Base-by-base conservation (phyloP, 2,888 invertebrate species). In the Cremastinae sp. region DNA sequence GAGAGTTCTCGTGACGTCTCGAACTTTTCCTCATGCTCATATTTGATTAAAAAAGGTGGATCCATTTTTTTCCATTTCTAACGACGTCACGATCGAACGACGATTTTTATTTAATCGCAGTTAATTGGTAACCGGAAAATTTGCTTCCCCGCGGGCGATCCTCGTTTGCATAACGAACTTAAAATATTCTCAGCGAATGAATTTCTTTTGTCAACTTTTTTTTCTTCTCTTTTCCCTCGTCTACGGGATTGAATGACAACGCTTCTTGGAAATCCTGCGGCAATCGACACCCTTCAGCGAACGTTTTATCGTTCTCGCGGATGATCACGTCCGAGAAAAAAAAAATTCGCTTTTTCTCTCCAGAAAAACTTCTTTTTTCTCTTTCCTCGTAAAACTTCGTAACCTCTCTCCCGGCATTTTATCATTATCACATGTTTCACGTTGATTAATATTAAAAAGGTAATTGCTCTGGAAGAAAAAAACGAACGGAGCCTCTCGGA, bases 51-150 rank as follows among this genome's bases (percentile, higher is more conserved):
- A 28, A 5, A 28, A 28, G 5, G 28, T 28, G 2, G 28, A 28
- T 5, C 2, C 5, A 28, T 5, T 28, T 28, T 28, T 28, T 28
- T 28, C 2, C 47, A 55, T 47, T 56, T 55, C 37, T 58, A 62
- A 20, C 43, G 55, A 55, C 47, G 64, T 53, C 37, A 18, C 59
- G 64, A 51, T 65, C 73, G 69, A 76, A 69, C 41, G 70, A 65
- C 61, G 43, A 61, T 75, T 68, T 72, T 62, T 56, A 76, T 74
- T 77, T 55, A 65, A 77, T 65, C 65, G 59, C 14, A 41, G 37
- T 61, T 77, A 77, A 77, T 77, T 77, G 69, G 69, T 41, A 59
- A 65, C 20, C 61, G 64, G 58, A 64, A 61, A 51, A 55, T 14
- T 9, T 47, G 55, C 16, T 51, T 51, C 12, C 39, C 35, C 28